These are phyloP conservation scores for Agriopis marginaria DNA, from an alignment of 2,888 invertebrate genomes.

Conservation along the genomic window DNA sequence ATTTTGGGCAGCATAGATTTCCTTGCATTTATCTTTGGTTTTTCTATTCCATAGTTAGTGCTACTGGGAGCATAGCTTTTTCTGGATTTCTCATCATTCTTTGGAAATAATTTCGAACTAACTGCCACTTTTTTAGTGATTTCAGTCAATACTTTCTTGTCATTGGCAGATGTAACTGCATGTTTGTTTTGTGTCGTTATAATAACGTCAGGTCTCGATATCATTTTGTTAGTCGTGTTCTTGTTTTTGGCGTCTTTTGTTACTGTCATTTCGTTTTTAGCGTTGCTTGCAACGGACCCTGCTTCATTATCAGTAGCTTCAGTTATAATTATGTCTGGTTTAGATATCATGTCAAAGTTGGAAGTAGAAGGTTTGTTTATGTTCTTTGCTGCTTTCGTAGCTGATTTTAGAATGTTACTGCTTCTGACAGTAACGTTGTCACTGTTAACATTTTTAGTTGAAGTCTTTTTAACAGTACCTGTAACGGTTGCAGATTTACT, in stretches of 20 bases:
- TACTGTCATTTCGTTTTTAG: background rate
- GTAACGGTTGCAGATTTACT: background rate
- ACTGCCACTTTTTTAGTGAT: conserved; percentile 20
- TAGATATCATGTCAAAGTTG: background rate
- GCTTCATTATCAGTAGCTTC: background rate
- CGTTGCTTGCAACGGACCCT: background rate
- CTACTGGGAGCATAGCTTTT: conserved; percentile 51
- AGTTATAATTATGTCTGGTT: conserved; percentile 14
- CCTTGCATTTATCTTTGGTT: conserved; percentile 36
- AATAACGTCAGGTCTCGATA: background rate
- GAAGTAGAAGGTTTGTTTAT: background rate
- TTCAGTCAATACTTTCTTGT: conserved; percentile 23
- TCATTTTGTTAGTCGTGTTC: background rate
- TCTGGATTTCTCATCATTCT: conserved; percentile 1
- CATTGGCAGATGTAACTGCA: background rate
- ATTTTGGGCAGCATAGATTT: conserved; percentile 57
- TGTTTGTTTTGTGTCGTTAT: background rate
- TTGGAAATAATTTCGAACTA: conserved; percentile 10
- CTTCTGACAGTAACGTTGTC: no score
- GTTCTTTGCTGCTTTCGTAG: background rate
- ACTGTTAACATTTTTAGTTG: no score
- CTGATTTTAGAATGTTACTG: background rate
- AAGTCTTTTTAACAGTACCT: no score
- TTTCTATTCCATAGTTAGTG: conserved; percentile 36
- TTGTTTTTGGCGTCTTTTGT: background rate